Evolutionary conservation across 30 jellyfish, hydroid and myxozoan genomes (phyloP).

Genomic region (Cassiopea andromeda): DNA sequence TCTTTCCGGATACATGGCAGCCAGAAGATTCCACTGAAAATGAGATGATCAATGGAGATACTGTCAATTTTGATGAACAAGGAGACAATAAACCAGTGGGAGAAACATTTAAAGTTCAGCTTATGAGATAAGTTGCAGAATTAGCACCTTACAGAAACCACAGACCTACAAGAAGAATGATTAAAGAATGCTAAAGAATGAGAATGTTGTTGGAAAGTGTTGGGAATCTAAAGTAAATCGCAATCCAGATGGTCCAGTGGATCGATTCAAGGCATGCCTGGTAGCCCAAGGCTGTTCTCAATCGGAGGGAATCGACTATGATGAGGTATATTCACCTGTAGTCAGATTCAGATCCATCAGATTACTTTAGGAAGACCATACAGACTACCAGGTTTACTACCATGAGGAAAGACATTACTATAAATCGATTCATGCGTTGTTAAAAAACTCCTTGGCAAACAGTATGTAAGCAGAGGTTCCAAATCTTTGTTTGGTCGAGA

Average conservation of each 20-base stretch:
- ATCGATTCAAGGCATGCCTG: background rate
- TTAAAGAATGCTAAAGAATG: background rate
- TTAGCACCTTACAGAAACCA: background rate
- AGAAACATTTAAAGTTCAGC: background rate
- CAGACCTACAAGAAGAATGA: background rate
- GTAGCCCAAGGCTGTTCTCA: background rate
- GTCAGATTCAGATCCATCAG: background rate
- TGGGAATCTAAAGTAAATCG: background rate
- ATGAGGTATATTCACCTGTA: background rate
- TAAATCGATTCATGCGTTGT: too few relatives aligned
- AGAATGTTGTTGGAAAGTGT: background rate
- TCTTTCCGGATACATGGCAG: too few relatives aligned
- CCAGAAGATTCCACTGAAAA: background rate
- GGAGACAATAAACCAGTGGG: background rate
- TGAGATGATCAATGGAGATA: background rate
- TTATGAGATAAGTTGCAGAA: background rate
- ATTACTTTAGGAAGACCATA: too few relatives aligned
- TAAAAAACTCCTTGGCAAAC: too few relatives aligned
- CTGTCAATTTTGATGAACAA: background rate
- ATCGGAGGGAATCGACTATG: background rate
- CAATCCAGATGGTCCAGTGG: background rate
- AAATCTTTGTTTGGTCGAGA: too few relatives aligned
- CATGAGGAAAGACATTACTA: too few relatives aligned
- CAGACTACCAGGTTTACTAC: too few relatives aligned
- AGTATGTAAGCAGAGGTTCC: too few relatives aligned